Evolutionary conservation across 1,140 invertebrate genomes (phyloP), one percentile per base, ranked within the genome.

Genomic region (Listronotus oregonensis): DNA sequence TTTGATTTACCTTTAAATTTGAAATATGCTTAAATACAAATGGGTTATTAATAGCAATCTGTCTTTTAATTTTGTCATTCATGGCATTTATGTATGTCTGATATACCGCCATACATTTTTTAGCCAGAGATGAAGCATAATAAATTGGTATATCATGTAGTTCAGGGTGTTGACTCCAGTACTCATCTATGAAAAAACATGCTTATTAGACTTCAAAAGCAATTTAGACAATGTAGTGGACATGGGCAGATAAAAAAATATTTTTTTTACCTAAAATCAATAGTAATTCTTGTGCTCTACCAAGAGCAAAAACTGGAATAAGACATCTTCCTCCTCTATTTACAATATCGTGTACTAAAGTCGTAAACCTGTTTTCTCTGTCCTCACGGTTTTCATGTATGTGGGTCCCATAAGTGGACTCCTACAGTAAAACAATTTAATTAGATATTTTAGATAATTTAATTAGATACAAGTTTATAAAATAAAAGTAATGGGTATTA

Each of bases 81-180:
- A 99, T 99, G 0, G 97, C 96, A 82, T 98, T 98, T 0, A 99
- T 91, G 78, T 98, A 99, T 0, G 97, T 99, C 80, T 99, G 97
- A 82, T 99, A 99, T 0, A 99, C 97, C 61, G 95, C 93, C 97
- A 99, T 99, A 78, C 98, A 99, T 77, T 99, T 99, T 79, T 99
- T 99, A 3, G 98, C 98, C 40, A 99, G 82, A 0, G 96, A 98
- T 0, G 96, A 98, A 0, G 97, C 97, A 83, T 99, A 99, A 82
- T 99, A 99, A 69, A 99, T 99, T 0, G 98, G 98, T 72, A 99
- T 95, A 78, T 99, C 96, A 72, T 99, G 97, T 1, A 99, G 81
- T 82, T 99, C 97, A 0, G 96, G 97, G 84, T 99, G 97, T 49
- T 93, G 89, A 46, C 92, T 89, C 98, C 98, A 99, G 82, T 95